Evolutionary conservation across 2,888 invertebrate genomes (phyloP).

Genomic region (Anorthoa munda): DNA sequence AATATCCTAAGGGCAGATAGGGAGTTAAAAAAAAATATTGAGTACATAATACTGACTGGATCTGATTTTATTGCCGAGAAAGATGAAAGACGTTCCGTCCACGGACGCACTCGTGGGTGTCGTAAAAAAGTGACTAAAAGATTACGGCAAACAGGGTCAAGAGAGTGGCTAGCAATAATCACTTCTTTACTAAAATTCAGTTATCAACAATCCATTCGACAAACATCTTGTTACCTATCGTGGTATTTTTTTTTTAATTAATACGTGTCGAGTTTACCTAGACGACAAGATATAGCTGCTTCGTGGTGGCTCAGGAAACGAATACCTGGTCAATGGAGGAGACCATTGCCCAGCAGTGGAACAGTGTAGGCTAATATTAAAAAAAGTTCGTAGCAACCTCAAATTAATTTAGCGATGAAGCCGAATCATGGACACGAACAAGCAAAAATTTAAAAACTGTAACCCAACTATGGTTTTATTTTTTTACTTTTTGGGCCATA

Average conservation of each 20-base stretch:
- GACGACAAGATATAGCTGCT: no score
- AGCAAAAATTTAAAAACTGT: no score
- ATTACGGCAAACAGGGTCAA: slow-evolving; percentile 11
- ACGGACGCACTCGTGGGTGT: slow-evolving; percentile 15
- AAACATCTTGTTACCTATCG: not conserved
- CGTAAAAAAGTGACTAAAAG: slow-evolving; percentile 4
- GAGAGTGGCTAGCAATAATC: not conserved
- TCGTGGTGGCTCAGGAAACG: not conserved
- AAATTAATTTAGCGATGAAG: slow-evolving; percentile 33
- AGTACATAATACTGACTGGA: not conserved
- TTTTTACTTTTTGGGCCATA: no score
- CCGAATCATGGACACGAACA: slow-evolving; percentile 10
- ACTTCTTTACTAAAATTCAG: not conserved
- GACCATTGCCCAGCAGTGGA: no score
- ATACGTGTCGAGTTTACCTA: no score
- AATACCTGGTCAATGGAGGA: no score
- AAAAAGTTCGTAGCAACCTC: no score
- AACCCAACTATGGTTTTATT: no score
- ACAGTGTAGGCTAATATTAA: no score
- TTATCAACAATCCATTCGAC: not conserved
- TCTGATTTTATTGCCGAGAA: slow-evolving; percentile 13
- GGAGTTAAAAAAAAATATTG: slow-evolving; percentile 13
- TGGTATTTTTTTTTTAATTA: not conserved
- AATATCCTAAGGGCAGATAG: not conserved
- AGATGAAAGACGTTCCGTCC: slow-evolving; percentile 16